Evolutionary conservation across 1,140 invertebrate species (phyloP), one percentile per base, ranked within the genome.

Genomic region (Apis laboriosa): DNA sequence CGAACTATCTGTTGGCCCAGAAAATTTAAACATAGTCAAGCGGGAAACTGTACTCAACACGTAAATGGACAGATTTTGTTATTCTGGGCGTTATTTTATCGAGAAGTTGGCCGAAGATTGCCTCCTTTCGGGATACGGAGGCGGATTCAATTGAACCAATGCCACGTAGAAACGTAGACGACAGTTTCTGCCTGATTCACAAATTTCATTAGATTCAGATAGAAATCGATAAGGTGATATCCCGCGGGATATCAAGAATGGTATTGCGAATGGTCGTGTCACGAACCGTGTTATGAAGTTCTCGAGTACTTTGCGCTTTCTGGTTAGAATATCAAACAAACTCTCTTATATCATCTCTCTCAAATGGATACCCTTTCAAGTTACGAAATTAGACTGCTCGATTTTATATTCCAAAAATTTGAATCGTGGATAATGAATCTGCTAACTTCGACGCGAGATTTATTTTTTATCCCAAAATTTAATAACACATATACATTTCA

Each of bases 191-290:
- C 49, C 51, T 21, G 19, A 13, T 43, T 85, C 74, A 43, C 49
- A 77, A 77, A 78, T 85, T 84, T 77, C 67, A 85, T 85, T 84
- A 84, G 76, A 67, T 82, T 87, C 82, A n/a, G 77, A n/a, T n/a
- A 67, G 80, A 80, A 88, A 78, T 49, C 78, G 73, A 86, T 89
- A 84, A 83, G 80, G 80, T 72, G 55, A 72, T 24, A 67, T 85
- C 66, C 53, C 28, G 15, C 49, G 43, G 68, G 60, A 78, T 84
- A 85, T 85, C 77, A 68, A 24, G 56, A n/a, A 78, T 58, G 55
- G 60, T 85, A 84, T 84, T 72, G 84, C 84, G 56, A 78, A 77
- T 21, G 77, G 68, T 34, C 66, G 71, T 84, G 74, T 83, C 77
- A 67, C 71, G 80, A 77, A 84, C 84, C 68, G 71, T 43, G 34